Evolutionary conservation across 2,888 invertebrate species (phyloP).

Genomic region (Patella caerulea): DNA sequence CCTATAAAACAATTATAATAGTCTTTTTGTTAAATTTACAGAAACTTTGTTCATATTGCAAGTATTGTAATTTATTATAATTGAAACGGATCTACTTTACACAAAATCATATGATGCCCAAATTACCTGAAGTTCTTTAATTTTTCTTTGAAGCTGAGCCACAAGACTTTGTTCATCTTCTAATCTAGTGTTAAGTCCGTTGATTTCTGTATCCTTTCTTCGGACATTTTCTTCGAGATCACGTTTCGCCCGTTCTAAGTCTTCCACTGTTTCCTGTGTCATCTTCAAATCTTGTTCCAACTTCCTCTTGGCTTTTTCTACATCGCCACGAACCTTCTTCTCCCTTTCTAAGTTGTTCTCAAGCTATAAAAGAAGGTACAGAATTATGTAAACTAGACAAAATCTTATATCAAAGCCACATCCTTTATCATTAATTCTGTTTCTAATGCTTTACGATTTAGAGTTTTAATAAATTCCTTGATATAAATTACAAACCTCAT

Average conservation of each 20-base stretch:
- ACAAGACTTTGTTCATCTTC: slow-evolving; percentile 98
- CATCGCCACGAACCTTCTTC: slow-evolving; percentile 97
- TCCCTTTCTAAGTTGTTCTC: slow-evolving; percentile 99
- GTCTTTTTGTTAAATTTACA: neutral
- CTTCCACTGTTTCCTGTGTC: slow-evolving; percentile 71
- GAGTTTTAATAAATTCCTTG: too few species aligned
- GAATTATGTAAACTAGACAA: too few species aligned
- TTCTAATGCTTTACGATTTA: too few species aligned
- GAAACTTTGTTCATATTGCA: too few species aligned
- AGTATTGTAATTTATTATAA: too few species aligned
- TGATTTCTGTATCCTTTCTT: slow-evolving; percentile 97
- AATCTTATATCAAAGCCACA: too few species aligned
- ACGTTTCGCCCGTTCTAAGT: slow-evolving; percentile 70
- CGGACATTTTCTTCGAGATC: slow-evolving; percentile 29
- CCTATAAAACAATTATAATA: neutral
- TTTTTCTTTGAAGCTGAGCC: slow-evolving; percentile 96
- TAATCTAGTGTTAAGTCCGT: slow-evolving; percentile 90
- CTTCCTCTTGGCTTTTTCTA: slow-evolving; percentile 98
- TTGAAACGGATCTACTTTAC: too few species aligned
- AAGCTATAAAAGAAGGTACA: slow-evolving; percentile 72
- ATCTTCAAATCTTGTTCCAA: slow-evolving; percentile 98
- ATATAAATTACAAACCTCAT: slow-evolving; percentile 76
- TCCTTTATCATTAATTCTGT: too few species aligned
- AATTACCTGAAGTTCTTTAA: slow-evolving; percentile 88
- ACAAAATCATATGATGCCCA: too few species aligned